Evolutionary conservation across 2,888 invertebrate species (phyloP).

Genomic region (Coelopa pilipes): DNA sequence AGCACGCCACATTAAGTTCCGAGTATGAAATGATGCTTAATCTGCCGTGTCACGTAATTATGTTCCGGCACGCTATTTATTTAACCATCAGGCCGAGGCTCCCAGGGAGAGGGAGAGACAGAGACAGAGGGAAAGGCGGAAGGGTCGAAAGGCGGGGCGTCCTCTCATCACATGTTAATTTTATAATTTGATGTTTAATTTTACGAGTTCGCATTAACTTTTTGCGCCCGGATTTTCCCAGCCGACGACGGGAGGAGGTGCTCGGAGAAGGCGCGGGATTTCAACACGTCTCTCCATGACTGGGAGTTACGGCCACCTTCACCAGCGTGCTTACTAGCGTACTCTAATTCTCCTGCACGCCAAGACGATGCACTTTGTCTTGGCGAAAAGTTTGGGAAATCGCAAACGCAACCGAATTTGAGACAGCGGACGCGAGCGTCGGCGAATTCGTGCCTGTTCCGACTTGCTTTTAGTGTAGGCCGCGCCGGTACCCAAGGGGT

Average conservation of each 20-base stretch:
- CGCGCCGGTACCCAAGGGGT: too few relatives aligned
- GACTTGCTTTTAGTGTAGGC: constrained; percentile 27
- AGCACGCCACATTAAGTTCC: constrained; percentile 25
- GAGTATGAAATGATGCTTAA: constrained; percentile 27
- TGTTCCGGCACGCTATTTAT: constrained; percentile 22
- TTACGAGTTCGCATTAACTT: constrained; percentile 14
- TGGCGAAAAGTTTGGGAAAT: neutral
- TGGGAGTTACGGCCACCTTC: neutral
- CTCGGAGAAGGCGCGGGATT: neutral
- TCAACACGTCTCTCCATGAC: neutral
- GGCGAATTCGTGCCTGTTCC: constrained; percentile 21
- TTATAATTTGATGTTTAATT: constrained; percentile 5
- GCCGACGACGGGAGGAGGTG: neutral
- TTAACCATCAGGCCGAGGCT: constrained; percentile 2
- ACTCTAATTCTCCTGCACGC: too few relatives aligned
- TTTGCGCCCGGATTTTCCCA: neutral
- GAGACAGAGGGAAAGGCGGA: neutral
- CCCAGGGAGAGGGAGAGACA: neutral
- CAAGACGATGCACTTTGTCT: too few relatives aligned
- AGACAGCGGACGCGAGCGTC: too few relatives aligned
- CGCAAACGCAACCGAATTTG: too few relatives aligned
- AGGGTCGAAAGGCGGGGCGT: neutral
- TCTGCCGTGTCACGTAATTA: constrained; percentile 26
- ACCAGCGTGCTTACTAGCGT: neutral
- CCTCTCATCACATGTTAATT: constrained; percentile 6